Evolutionary conservation across 2,113 vertebrate species (phyloP), one percentile per base, ranked within the genome.

Genomic region (Hyperopisus bebe): DNA sequence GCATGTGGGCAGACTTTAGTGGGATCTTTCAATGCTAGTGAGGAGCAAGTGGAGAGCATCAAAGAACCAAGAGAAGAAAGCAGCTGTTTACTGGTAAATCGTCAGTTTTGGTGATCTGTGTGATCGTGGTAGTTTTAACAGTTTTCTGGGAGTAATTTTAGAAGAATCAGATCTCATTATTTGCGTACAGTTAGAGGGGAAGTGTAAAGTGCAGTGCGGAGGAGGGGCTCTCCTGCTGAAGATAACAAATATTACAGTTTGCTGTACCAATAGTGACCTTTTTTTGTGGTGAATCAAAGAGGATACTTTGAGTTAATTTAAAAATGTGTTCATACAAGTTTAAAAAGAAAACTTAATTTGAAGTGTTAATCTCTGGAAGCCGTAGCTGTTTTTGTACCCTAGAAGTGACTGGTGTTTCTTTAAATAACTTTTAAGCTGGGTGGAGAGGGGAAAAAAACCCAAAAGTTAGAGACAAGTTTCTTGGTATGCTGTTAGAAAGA

Each of bases 301-400:
- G 46, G 47, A 86, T 27, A n/a, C 44, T 48, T 47, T 48, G 21
- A n/a, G 27, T 50, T 47, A 15, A 85, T n/a, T 77, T 17, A 15
- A 19, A 77, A 77, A 77, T 77, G 70, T 80, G 74, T 86, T 86
- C 47, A n/a, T 86, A 17, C 82, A 85, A 85, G 21, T 85, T 85
- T 48, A 24, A 24, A 86, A 86, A 46, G 5, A 47, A 2, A 86
- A 86, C 83, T 19, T 82, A 85, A n/a, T 58, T 89, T 46, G 11
- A 27, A 83, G 48, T 89, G 80, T 66, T 62, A 87, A 8, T 87
- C 85, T 86, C 27, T 87, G 9, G 15, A 53, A 4, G 27, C 21
- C 47, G 39, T 24, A 9, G 50, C 50, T 87, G 85, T 35, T 53
- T 3, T 53, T 53, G 48, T 13, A 35, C 11, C 48, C 85, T 87